These are phyloP conservation scores for Lepidotrigona ventralis DNA, from an alignment of 1,140 invertebrate species.

Conservation along the genomic window DNA sequence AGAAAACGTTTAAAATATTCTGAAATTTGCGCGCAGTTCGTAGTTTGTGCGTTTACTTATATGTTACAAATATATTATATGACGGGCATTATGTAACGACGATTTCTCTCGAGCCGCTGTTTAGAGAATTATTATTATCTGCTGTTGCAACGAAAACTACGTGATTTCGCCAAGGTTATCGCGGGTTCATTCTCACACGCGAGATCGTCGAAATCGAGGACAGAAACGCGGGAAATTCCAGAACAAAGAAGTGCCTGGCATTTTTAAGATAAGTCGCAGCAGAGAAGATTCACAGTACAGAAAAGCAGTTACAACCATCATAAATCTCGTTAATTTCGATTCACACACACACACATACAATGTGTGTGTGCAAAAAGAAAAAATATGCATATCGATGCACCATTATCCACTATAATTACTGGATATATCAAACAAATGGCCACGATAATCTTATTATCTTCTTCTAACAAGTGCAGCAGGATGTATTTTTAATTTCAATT, in stretches of 20 bases:
- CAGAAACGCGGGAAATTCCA: not conserved
- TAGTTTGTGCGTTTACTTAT: not conserved
- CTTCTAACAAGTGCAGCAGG: not conserved
- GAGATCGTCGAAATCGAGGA: not conserved
- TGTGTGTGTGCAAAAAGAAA: too few species aligned
- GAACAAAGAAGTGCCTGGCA: not conserved
- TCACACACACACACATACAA: not conserved
- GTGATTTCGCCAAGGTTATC: constrained; percentile 38
- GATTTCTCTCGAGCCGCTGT: not conserved
- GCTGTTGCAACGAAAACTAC: not conserved
- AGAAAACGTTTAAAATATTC: not conserved
- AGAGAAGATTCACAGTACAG: not conserved
- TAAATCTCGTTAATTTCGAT: not conserved
- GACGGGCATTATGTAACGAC: not conserved
- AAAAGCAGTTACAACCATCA: not conserved
- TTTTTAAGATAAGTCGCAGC: not conserved
- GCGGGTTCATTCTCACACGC: not conserved
- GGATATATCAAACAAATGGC: not conserved
- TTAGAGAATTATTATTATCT: not conserved
- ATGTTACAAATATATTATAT: not conserved
- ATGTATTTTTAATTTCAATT: not conserved
- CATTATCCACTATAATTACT: not conserved
- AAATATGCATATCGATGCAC: not conserved
- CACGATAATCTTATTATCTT: too few species aligned
- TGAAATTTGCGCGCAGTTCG: not conserved